A percentile compares a stretch with the other conserved stretches of the same genome.
phyloP scores from a whole-genome alignment of 2,888 invertebrate genomes.

The Heliconius cydno region DNA sequence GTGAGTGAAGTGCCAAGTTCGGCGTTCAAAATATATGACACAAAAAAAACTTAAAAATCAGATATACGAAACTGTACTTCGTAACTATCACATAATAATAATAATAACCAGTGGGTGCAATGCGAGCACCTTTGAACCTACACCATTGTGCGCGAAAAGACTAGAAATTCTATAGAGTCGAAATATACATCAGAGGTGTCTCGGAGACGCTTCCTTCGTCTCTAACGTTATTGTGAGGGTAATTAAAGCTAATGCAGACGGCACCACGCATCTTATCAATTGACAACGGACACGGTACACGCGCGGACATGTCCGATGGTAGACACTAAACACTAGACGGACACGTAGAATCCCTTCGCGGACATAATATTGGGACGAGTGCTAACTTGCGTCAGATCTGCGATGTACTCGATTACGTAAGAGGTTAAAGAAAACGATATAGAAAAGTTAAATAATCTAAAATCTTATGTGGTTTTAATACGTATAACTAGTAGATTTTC shows the following conservation, averaged over 20 bases:
- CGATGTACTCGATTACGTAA: slow-evolving; percentile 49
- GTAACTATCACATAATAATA: slow-evolving; percentile 71
- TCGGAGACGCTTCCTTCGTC: slow-evolving; percentile 22
- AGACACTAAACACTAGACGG: slow-evolving; percentile 10
- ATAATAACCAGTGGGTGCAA: slow-evolving; percentile 68
- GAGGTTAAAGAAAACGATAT: slow-evolving; percentile 28
- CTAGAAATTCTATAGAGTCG: slow-evolving; percentile 71
- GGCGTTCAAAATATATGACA: slow-evolving; percentile 78
- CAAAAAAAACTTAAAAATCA: slow-evolving; percentile 68
- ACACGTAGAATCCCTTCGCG: slow-evolving; percentile 25
- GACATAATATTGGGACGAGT: slow-evolving; percentile 29
- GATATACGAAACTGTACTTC: slow-evolving; percentile 64
- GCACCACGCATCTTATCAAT: slow-evolving; percentile 53
- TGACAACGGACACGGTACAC: slow-evolving; percentile 42
- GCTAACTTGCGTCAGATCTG: slow-evolving; percentile 65
- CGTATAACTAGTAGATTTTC: slow-evolving; percentile 71
- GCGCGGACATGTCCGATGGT: slow-evolving; percentile 20
- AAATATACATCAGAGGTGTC: slow-evolving; percentile 25
- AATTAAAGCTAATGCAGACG: slow-evolving; percentile 72
- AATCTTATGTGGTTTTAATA: slow-evolving; percentile 46
- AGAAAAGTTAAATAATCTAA: slow-evolving; percentile 37
- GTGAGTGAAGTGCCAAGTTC: slow-evolving; percentile 67
- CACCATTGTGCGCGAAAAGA: slow-evolving; percentile 79
- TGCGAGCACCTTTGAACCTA: slow-evolving; percentile 73
- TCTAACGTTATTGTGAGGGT: slow-evolving; percentile 51